Base-by-base conservation (phyloP, 2,113 vertebrate species). In the Eclectus roratus region DNA sequence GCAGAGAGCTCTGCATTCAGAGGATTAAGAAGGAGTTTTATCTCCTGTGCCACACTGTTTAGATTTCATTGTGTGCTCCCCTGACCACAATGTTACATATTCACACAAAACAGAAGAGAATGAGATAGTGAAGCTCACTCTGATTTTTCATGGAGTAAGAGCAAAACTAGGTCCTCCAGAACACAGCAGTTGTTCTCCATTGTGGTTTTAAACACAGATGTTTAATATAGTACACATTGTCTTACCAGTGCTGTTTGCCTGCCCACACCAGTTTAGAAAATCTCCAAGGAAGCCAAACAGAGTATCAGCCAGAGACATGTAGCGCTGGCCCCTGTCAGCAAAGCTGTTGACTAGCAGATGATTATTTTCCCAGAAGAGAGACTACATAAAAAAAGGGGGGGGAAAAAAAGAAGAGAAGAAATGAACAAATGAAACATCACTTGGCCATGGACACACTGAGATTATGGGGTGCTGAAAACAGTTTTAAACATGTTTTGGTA, bases 341-440 rank as follows among this genome's bases (percentile, higher is more conserved):
- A 96, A 97, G 77, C 96, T 97, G 6, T 44, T 95, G 41, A 98
- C 97, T 4, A 98, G 97, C 7, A 92, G 86, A 39, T 98, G 94
- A 91, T 97, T 98, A 44, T 98, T 98, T 94, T 98, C 98, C 98
- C 98, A 98, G 96, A 98, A 98, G 29, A 98, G 80, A 37, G 98
- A 97, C 98, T 98, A 44, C 35, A 76, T 39, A 35, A 73, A 93
- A 85, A 71, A 39, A 53, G 28, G 88, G 13, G 6, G 23, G 13
- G 14, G 13, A 1, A 89, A 15, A 5, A 4, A n/a, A 56, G 88
- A 35, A 68, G 88, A 72, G 50, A 52, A 70, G 55, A 79, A 73
- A 76, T 28, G n/a, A 93, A 90, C 46, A 43, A 78, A 53, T 58
- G 21, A 58, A 58, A 35, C 56, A 58, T 58, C n/a, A 35, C 16